Evolutionary conservation across 2,113 vertebrate genomes (phyloP).

Genomic region (Fulica atra): DNA sequence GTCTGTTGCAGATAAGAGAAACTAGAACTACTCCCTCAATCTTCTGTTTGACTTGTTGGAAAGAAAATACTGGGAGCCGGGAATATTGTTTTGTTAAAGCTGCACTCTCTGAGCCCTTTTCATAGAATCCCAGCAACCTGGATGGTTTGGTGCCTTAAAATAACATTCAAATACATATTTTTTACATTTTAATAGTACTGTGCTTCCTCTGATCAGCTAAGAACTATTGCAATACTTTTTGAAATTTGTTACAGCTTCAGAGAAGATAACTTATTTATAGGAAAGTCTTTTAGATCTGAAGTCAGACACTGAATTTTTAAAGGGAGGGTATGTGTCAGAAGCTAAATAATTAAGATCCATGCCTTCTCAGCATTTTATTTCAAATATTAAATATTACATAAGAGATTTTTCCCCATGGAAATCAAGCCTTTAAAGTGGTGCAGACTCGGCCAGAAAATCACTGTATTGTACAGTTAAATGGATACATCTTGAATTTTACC

Average conservation of each 20-base stretch:
- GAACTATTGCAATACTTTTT: neutral
- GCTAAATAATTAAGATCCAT: slow-evolving; percentile 70
- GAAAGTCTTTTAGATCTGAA: slow-evolving; percentile 62
- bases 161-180: neutral
- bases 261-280: slow-evolving; percentile 72
- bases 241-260: slow-evolving; percentile 53
- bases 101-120: neutral
- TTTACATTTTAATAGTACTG: neutral
- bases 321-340: slow-evolving; percentile 65
- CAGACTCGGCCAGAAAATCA: slow-evolving; percentile 5
- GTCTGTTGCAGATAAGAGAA: slow-evolving; percentile 34
- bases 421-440: slow-evolving; percentile 19
- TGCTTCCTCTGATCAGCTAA: slow-evolving; percentile 3
- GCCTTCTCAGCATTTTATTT: slow-evolving; percentile 71
- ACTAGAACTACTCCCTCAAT: neutral
- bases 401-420: slow-evolving; percentile 37
- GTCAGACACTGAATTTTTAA: slow-evolving; percentile 71
- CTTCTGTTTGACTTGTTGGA: neutral
- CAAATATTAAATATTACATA: slow-evolving; percentile 71
- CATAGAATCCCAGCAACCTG: neutral
- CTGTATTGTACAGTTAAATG: neutral
- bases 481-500: neutral
- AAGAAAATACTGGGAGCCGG: neutral
- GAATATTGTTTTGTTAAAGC: neutral
- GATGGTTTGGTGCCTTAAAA: neutral